Percentiles rank a stretch among this genome's conserved stretches.
Evolutionary conservation across 2,113 vertebrate species (phyloP).

Genomic region (Scartelaos histophorus): DNA sequence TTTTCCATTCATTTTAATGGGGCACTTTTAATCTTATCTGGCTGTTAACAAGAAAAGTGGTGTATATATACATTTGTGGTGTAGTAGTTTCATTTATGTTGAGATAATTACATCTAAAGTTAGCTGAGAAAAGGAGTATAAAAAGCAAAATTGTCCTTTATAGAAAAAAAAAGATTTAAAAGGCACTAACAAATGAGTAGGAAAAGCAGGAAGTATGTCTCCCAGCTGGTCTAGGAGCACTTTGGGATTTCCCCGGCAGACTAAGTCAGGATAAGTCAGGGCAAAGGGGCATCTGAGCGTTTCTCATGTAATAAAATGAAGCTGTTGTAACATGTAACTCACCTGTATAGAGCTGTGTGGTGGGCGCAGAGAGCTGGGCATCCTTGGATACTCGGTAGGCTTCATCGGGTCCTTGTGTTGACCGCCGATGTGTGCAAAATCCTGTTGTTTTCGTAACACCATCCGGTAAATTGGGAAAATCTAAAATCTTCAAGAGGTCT

Average conservation of each 20-base stretch:
- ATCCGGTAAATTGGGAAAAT: conserved; percentile 94
- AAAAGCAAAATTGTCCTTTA: background rate
- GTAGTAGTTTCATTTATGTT: background rate
- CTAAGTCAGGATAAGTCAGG: background rate
- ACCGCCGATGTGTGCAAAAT: conserved; percentile 86
- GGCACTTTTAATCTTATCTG: conserved; percentile 17
- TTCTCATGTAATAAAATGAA: background rate
- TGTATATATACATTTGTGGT: background rate
- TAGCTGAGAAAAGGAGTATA: background rate
- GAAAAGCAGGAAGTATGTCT: background rate
- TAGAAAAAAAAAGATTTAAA: too few relatives aligned
- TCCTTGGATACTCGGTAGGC: conserved; percentile 92
- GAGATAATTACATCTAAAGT: background rate
- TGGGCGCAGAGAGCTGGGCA: conserved; percentile 93
- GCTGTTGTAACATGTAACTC: conserved; percentile 53
- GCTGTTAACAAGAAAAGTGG: background rate
- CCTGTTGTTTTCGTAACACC: conserved; percentile 91
- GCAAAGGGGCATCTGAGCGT: background rate
- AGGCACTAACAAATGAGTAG: background rate
- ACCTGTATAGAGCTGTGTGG: conserved; percentile 92
- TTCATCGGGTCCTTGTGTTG: conserved; percentile 89
- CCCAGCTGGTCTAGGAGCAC: background rate
- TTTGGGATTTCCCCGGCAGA: background rate
- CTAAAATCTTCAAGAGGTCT: conserved; percentile 96
- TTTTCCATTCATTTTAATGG: conserved; percentile 46